Percentiles rank a stretch among this genome's conserved stretches.
phyloP scores from a whole-genome alignment of 2,797 vertebrate species.

The Gymnothorax javanicus region DNA sequence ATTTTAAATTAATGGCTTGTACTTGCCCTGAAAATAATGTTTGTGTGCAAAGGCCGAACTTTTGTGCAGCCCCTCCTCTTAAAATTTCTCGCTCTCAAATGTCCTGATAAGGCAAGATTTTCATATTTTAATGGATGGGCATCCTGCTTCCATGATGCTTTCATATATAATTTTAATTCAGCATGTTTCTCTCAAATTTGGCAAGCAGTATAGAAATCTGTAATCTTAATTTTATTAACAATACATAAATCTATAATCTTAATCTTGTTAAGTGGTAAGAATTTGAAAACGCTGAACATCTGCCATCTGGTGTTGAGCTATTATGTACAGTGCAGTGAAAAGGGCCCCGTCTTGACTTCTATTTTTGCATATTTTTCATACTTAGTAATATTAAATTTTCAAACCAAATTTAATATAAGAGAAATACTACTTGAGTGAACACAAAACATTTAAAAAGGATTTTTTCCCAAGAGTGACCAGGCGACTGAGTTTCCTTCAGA shows the following conservation, averaged over 20 bases:
- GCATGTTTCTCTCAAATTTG: not conserved
- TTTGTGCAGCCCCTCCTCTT: not conserved
- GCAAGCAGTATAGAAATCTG: not conserved
- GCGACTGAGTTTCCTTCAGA: too few relatives aligned
- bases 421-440: too few relatives aligned
- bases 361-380: too few relatives aligned
- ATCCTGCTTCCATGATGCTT: not conserved
- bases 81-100: not conserved
- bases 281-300: not conserved
- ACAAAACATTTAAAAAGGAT: too few relatives aligned
- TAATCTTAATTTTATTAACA: constrained; percentile 8
- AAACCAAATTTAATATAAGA: too few relatives aligned
- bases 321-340: not conserved
- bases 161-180: not conserved
- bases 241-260: not conserved
- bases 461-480: too few relatives aligned
- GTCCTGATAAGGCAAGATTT: not conserved
- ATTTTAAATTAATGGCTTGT: not conserved
- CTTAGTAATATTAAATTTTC: too few relatives aligned
- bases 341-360: too few relatives aligned
- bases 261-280: not conserved
- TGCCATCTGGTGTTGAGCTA: not conserved
- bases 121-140: not conserved
- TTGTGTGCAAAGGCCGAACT: not conserved
- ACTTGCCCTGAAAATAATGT: not conserved